Evolutionary conservation across 1,140 invertebrate species (phyloP), one percentile per base, ranked within the genome.

Genomic region (Rhagoletis zephyria): DNA sequence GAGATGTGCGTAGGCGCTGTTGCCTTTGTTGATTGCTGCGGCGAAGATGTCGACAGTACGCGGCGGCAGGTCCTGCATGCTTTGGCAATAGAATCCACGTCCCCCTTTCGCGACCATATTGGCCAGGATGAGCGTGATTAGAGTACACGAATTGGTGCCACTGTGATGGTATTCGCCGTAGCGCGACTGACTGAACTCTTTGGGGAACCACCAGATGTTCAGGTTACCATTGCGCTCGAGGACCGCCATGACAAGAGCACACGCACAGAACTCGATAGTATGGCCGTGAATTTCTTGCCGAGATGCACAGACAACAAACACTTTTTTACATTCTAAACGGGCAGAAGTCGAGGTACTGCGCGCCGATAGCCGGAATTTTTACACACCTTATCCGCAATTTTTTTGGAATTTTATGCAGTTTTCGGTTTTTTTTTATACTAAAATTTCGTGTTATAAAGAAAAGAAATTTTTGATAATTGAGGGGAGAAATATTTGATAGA

Each of bases 201-300:
- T 90, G 5, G 91, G 91, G 19, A 92, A 92, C 91, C 91, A 92
- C 91, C 91, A 92, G 88, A 92, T 91, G 88, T 92, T 91, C 4
- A 92, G 88, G 61, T 91, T 92, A 85, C 91, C 90, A 81, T 91
- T 90, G 89, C 91, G 90, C 88, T 92, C 91, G 59, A 90, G 90
- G 42, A 92, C 89, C 86, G 91, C 91, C 91, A 92, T 92, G 16
- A 48, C 40, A 64, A 30, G 30, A 30, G 40, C 63, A 45, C 63
- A 30, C 81, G 51, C 85, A 77, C 10, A 56, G 77, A 48, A n/a
- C 74, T 81, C 45, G 1, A 48, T 56, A 81, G 74, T 56, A 19
- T 59, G 74, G 74, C 16, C 74, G 74, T 81, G 48, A 81, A 56
- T 74, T 45, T 85, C 81, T 85, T 87, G 70, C 40, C 64, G 77